These are phyloP conservation scores for Cynodonichthys magdalenae DNA, from an alignment of 2,797 vertebrate species.

Conservation along the genomic window DNA sequence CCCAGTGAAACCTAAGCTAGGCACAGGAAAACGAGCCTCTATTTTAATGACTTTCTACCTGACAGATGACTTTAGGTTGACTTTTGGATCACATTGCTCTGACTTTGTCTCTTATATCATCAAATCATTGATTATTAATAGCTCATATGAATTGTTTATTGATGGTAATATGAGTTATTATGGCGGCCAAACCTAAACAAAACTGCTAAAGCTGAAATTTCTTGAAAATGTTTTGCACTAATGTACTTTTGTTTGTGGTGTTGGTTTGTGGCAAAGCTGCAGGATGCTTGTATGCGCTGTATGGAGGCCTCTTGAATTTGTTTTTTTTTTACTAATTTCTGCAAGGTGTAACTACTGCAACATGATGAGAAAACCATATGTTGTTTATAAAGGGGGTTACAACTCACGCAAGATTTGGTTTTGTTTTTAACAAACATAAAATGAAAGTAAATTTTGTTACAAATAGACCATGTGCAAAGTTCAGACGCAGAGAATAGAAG, in stretches of 20 bases:
- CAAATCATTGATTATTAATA: constrained; percentile 84
- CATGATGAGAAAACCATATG: constrained; percentile 49
- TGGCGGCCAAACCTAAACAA: constrained; percentile 7
- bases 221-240: background rate
- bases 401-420: constrained; percentile 29
- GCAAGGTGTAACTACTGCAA: constrained; percentile 33
- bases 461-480: constrained; percentile 51
- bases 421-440: constrained; percentile 45
- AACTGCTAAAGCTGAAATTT: constrained; percentile 4
- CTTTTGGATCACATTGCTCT: constrained; percentile 84
- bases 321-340: constrained; percentile 42
- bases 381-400: constrained; percentile 28
- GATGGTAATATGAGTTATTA: constrained; percentile 59
- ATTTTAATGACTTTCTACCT: constrained; percentile 86
- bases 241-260: background rate
- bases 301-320: constrained; percentile 38
- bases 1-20: constrained; percentile 77
- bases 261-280: constrained; percentile 29
- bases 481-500: constrained; percentile 25
- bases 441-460: constrained; percentile 26
- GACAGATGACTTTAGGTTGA: constrained; percentile 84
- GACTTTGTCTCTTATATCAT: constrained; percentile 85
- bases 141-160: constrained; percentile 81
- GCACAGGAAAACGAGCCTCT: constrained; percentile 77
- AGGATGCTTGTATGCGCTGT: constrained; percentile 24